Percentiles rank a stretch among this genome's conserved stretches.
phyloP scores from a whole-genome alignment of 2,888 invertebrate species.

The Rutpela maculata region DNA sequence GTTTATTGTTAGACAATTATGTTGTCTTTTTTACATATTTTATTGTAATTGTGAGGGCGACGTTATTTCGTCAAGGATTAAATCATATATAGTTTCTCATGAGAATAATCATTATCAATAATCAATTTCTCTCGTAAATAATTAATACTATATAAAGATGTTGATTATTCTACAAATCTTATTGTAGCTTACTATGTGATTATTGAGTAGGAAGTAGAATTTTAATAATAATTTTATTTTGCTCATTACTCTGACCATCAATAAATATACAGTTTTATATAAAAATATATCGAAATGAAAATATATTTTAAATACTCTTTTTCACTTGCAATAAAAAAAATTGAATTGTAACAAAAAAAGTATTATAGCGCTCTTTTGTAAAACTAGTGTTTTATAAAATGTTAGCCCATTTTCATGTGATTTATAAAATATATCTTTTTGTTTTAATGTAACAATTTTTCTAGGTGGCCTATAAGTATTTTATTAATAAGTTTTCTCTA shows the following conservation, averaged over 20 bases:
- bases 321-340: slow-evolving; percentile 66
- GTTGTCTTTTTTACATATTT: background rate
- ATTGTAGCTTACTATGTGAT: slow-evolving; percentile 22
- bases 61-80: background rate
- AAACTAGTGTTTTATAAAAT: slow-evolving; percentile 28
- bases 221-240: slow-evolving; percentile 37
- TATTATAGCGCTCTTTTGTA: slow-evolving; percentile 33
- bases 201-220: background rate
- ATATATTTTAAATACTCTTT: slow-evolving; percentile 70
- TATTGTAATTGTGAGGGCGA: background rate
- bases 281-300: slow-evolving; percentile 53
- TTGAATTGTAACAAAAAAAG: slow-evolving; percentile 25
- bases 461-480: slow-evolving; percentile 30
- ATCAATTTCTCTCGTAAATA: background rate
- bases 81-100: background rate
- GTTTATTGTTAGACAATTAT: too few relatives aligned
- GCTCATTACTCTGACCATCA: slow-evolving; percentile 44
- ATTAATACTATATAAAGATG: background rate
- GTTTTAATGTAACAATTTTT: slow-evolving; percentile 23
- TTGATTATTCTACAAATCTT: slow-evolving; percentile 1
- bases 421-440: slow-evolving; percentile 17
- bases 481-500: slow-evolving; percentile 21
- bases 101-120: background rate
- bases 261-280: slow-evolving; percentile 47
- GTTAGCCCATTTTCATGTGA: slow-evolving; percentile 11